Base-by-base conservation (phyloP, 2,113 vertebrate genomes). In the Dipodomys ordii region DNA sequence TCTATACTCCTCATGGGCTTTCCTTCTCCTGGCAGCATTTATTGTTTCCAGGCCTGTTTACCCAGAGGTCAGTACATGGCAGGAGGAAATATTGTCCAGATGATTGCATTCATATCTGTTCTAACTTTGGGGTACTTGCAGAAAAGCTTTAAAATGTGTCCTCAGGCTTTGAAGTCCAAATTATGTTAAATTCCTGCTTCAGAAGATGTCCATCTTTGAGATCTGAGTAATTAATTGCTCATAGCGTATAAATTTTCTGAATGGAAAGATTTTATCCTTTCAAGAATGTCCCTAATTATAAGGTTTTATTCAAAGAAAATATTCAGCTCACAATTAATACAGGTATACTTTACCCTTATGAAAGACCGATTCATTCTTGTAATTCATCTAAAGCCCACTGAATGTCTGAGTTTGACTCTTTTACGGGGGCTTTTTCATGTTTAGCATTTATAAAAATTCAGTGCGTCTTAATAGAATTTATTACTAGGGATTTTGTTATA, bases 391-490 rank as follows among this genome's bases (percentile, higher is more conserved):
- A 6, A 93, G 77, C 78, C 68, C 87, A 86, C 15, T 11, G 28
- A 76, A 19, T 65, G 27, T 83, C 76, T 83, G 82, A 91, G 78
- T 72, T 90, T 88, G 83, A 28, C 62, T 71, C 0, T 90, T 44
- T 92, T 85, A 79, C 67, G 5, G 90, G 28, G 32, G 83, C 88
- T 82, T 82, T 82, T 96, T 82, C 95, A 65, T 95, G 35, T 90
- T 90, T 88, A 90, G 85, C 76, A 92, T 60, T 95, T 92, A 83
- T 90, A 79, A 86, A 77, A 91, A 83, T 90, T 88, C 30, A 68
- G 71, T 67, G 80, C 28, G 90, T 90, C 96, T 84, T 74, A 93
- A 93, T 94, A 8, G 49, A 91, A 35, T 79, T 78, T 67, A 92
- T 28, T 93, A 53, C 20, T 88, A 90, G 67, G 64, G 93, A 93